Evolutionary conservation across 2,113 vertebrate genomes (phyloP), one percentile per base, ranked within the genome.

Genomic region (Sebastes fasciatus): DNA sequence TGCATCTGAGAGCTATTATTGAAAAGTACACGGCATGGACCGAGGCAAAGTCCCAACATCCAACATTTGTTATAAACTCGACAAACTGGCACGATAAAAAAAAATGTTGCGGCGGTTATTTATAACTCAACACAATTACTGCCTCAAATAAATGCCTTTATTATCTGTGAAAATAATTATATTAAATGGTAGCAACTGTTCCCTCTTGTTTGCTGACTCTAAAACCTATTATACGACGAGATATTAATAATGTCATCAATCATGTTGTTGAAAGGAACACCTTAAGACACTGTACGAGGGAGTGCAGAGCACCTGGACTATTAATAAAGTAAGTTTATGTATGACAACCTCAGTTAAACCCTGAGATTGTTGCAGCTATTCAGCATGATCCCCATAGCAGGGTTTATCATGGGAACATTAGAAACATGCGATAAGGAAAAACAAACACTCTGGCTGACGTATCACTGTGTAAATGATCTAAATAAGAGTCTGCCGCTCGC

Each of bases 1-100:
- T 48, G 58, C 57, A 42, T 76, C 80, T 69, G 45, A 49, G 57
- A 67, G 74, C 26, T 7, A 19, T 79, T 86, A 63, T 13, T 54
- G 46, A 43, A 55, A 75, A 66, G 14, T 14, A 46, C 17, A 52
- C 43, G 16, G 43, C 55, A 66, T 0, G n/a, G 16, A 34, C 19
- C 0, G 10, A 42, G 48, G 46, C 21, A 21, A 68, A 71, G 52
- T 80, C 42, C 26, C 60, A 55, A 26, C 43, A 21, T 43, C 4
- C 21, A 34, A 60, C 3, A 7, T 82, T 49, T 34, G 23, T 60
- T 55, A 43, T 26, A 49, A 82, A 60, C 55, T 42, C 23, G n/a
- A 64, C 63, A 71, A 58, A 73, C 40, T 45, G 48, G 5, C 8
- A 14, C 1, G 1, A 69, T 26, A 42, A 60, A 45, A 42, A 60